These are phyloP conservation scores for Dolichotis patagonum DNA, from an alignment of 2,113 vertebrate genomes.

Conservation along the genomic window DNA sequence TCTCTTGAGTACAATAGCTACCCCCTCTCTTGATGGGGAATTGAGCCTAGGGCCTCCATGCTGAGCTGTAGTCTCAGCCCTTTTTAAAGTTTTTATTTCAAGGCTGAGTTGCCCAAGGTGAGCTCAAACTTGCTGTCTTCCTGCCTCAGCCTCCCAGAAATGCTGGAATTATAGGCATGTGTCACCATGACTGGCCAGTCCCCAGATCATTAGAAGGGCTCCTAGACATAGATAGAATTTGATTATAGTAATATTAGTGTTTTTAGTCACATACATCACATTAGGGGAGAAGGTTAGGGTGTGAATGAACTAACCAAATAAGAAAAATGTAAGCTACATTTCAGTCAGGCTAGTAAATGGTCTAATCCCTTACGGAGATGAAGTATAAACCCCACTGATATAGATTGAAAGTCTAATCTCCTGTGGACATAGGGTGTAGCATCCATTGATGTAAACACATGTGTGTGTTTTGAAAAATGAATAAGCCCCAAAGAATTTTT, in stretches of 20 bases:
- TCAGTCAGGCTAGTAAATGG: conserved; percentile 33
- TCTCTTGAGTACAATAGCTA: background rate
- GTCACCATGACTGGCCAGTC: background rate
- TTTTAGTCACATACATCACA: background rate
- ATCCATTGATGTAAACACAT: background rate
- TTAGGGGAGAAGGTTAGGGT: conserved; percentile 12
- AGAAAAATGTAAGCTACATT: conserved; percentile 61
- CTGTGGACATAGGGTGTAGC: conserved; percentile 34
- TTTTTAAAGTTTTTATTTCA: background rate
- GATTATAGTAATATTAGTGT: background rate
- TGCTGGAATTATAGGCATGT: background rate
- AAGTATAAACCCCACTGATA: conserved; percentile 15
- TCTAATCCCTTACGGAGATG: background rate
- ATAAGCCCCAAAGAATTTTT: conserved; percentile 55
- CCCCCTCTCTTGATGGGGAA: background rate
- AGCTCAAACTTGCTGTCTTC: background rate
- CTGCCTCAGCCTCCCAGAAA: background rate
- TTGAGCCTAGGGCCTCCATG: background rate
- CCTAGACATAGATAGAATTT: background rate
- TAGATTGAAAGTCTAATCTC: conserved; percentile 6
- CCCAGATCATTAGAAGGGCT: background rate
- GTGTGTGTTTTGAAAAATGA: background rate
- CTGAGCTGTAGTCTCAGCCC: background rate
- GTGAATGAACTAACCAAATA: conserved; percentile 21
- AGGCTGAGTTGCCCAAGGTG: background rate